Evolutionary conservation across 2,888 invertebrate genomes (phyloP).

Genomic region (Synanthedon andrenaeformis): DNA sequence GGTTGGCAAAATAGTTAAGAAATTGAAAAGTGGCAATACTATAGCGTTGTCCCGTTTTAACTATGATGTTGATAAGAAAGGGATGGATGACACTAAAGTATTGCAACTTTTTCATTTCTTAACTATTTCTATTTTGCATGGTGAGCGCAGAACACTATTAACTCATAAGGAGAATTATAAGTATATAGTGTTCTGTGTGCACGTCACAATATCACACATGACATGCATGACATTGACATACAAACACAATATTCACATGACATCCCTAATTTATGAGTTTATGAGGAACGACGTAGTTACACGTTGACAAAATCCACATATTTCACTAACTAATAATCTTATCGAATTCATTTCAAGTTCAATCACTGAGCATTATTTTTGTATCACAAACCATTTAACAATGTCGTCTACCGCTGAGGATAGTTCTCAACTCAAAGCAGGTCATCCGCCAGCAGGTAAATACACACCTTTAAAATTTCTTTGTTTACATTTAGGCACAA

Average conservation of each 20-base stretch:
- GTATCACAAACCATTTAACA: neutral
- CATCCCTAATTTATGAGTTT: neutral
- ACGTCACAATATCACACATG: too few relatives aligned
- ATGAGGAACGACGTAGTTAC: neutral
- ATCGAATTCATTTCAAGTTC: neutral
- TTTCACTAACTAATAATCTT: neutral
- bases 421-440: slow-evolving; percentile 81
- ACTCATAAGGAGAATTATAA: too few relatives aligned
- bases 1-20: too few relatives aligned
- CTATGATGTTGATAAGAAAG: too few relatives aligned
- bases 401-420: slow-evolving; percentile 64
- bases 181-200: too few relatives aligned
- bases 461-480: slow-evolving; percentile 13
- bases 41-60: too few relatives aligned
- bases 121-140: too few relatives aligned
- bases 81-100: too few relatives aligned
- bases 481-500: slow-evolving; percentile 20
- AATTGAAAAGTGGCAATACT: too few relatives aligned
- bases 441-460: slow-evolving; percentile 92
- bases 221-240: too few relatives aligned
- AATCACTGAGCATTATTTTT: neutral
- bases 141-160: too few relatives aligned
- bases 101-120: too few relatives aligned
- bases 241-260: neutral
- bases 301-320: neutral